A percentile compares a stretch with the other conserved stretches of the same genome.
These are phyloP conservation scores for Neuroterus valhalla DNA, from an alignment of 1,140 invertebrate genomes.

Conservation along the genomic window DNA sequence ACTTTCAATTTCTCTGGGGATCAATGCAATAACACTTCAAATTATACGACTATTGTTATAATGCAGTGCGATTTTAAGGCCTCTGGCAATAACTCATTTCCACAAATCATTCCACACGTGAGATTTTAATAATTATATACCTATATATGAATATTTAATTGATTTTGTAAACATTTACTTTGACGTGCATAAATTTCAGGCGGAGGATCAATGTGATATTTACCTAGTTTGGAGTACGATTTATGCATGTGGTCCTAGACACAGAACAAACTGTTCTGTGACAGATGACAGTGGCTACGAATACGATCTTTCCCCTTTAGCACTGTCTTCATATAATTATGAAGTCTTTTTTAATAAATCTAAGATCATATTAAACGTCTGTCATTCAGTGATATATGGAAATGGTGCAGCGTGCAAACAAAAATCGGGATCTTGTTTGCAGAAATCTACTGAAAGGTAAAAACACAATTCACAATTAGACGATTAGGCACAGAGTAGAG, in stretches of 20 bases:
- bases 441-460: slow-evolving; percentile 39
- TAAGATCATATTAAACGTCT: slow-evolving; percentile 67
- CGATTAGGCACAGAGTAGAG: too few relatives aligned
- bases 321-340: slow-evolving; percentile 64
- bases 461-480: slow-evolving; percentile 22
- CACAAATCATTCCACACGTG: slow-evolving; percentile 56
- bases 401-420: slow-evolving; percentile 50
- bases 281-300: slow-evolving; percentile 43
- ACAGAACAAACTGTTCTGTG: slow-evolving; percentile 56
- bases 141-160: slow-evolving; percentile 3
- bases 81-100: slow-evolving; percentile 42
- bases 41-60: slow-evolving; percentile 57
- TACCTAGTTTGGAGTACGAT: slow-evolving; percentile 60
- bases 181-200: slow-evolving; percentile 48
- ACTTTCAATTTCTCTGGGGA: slow-evolving; percentile 62
- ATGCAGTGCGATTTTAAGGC: slow-evolving; percentile 63
- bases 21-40: slow-evolving; percentile 46
- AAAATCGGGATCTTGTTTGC: slow-evolving; percentile 58
- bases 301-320: slow-evolving; percentile 65
- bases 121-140: slow-evolving; percentile 28
- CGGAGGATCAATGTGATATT: slow-evolving; percentile 50
- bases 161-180: slow-evolving; percentile 30
- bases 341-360: slow-evolving; percentile 45
- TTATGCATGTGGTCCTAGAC: slow-evolving; percentile 51
- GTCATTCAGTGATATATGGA: slow-evolving; percentile 64